Evolutionary conservation across 1,140 invertebrate genomes (phyloP).

Genomic region (Stegodyphus mimosarum): DNA sequence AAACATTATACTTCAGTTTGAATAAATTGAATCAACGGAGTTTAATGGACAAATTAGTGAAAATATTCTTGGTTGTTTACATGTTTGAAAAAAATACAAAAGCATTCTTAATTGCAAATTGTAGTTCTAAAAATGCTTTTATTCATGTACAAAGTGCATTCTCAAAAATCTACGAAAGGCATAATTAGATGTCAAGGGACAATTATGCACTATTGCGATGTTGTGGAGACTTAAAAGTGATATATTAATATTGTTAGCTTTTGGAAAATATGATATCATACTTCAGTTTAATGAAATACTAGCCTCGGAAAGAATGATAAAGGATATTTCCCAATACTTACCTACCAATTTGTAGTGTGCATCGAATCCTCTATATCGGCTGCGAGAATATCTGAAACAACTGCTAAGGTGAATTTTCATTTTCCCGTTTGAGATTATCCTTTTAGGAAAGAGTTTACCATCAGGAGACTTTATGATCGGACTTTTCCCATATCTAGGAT

Average conservation of each 20-base stretch:
- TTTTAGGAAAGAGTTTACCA: conserved; percentile 61
- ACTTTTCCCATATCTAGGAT: conserved; percentile 32
- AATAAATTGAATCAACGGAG: too few species aligned
- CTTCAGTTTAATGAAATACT: neutral
- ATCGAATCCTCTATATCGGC: conserved; percentile 60
- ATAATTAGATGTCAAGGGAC: neutral
- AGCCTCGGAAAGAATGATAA: neutral
- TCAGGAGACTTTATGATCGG: conserved; percentile 26
- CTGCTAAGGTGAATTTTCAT: conserved; percentile 58
- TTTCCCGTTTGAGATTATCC: conserved; percentile 62
- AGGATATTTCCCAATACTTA: conserved; percentile 1
- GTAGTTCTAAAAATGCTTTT: too few species aligned
- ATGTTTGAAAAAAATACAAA: too few species aligned
- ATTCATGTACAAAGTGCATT: neutral
- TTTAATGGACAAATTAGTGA: too few species aligned
- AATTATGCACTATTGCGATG: neutral
- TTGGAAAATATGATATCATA: neutral
- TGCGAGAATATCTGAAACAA: conserved; percentile 63
- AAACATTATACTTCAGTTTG: too few species aligned
- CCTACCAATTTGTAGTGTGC: conserved; percentile 58
- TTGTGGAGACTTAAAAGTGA: neutral
- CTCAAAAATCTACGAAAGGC: neutral
- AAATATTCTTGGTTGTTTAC: too few species aligned
- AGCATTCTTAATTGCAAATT: too few species aligned
- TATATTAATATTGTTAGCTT: neutral